Evolutionary conservation across 2,888 invertebrate genomes (phyloP), one percentile per base, ranked within the genome.

Genomic region (Trachelus iudaicus): DNA sequence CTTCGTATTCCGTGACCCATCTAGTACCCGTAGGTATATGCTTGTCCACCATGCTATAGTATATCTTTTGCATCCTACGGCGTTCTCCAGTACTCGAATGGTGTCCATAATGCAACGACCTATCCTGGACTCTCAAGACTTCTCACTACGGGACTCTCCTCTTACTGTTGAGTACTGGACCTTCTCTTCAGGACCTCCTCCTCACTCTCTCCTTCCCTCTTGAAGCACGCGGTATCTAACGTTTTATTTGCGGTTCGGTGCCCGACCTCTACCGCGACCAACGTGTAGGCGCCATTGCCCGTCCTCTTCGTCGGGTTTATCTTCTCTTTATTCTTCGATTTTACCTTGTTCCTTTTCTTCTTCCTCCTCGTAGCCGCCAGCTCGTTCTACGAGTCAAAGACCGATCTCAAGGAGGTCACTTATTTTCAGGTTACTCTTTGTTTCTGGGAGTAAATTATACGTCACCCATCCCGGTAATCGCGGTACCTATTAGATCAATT

Each of bases 331-430:
- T 80, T 83, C 79, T 82, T 80, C 80, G 77, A 79, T 79, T 75
- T 81, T 81, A 82, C 82, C 82, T 82, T 81, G 79, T 77, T 73
- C 74, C 15, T 69, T 31, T 77, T 73, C 69, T 75, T 80, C 69
- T 75, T 83, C 80, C 78, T 79, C 81, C 76, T 76, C 73, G 34
- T 77, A 56, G 69, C 76, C 79, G 81, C 80, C 82, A 78, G 71
- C 80, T 75, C 82, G 85, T 84, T 86, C 85, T 84, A 87, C 87
- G 90, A 91, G 91, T 91, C 91, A 91, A 91, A 89, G 91, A 91
- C 91, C 91, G 89, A 91, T 91, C 90, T 90, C 91, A 91, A 91
- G 91, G 91, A 91, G 91, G 90, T 90, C 89, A 90, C 88, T 88
- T 85, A 84, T 88, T 88, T 89, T 86, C 85, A 85, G 87, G 81